These are phyloP conservation scores for Bombus difficillimus DNA, from an alignment of 1,140 invertebrate genomes.

Conservation along the genomic window DNA sequence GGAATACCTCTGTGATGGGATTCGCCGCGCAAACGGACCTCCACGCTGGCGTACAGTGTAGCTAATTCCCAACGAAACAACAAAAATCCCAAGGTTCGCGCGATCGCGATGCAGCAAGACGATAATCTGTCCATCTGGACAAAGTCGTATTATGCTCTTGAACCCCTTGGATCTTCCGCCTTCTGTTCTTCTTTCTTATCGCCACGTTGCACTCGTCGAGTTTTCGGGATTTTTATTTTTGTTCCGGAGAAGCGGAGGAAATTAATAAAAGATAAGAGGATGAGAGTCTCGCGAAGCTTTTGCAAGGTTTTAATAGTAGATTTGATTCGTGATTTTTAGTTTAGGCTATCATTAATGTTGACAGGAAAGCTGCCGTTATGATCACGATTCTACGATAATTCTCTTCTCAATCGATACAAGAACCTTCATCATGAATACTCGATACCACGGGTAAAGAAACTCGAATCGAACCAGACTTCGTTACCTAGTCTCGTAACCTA, in stretches of 20 bases:
- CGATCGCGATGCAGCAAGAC: constrained; percentile 23
- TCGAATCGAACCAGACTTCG: not conserved
- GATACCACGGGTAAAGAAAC: not conserved
- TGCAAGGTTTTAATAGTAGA: too few relatives aligned
- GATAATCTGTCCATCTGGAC: constrained; percentile 37
- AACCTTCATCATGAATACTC: not conserved
- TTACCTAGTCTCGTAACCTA: not conserved
- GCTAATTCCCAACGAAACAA: constrained; percentile 27
- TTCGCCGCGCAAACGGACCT: not conserved
- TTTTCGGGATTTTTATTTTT: not conserved
- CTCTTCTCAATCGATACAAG: not conserved
- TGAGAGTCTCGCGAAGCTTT: too few relatives aligned
- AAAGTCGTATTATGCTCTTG: constrained; percentile 9
- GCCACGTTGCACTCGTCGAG: not conserved
- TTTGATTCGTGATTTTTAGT: too few relatives aligned
- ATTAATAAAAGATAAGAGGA: not conserved
- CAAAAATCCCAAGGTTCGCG: constrained; percentile 24
- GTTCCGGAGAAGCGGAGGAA: too few relatives aligned
- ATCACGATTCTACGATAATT: not conserved
- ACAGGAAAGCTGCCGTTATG: too few relatives aligned
- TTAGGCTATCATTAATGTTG: too few relatives aligned
- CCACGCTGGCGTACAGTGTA: not conserved
- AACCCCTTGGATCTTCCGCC: not conserved
- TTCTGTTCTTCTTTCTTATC: not conserved
- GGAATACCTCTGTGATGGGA: constrained; percentile 50